Conservation (phyloP, 2,797 vertebrate genomes). For the Mallotus villosus region DNA sequence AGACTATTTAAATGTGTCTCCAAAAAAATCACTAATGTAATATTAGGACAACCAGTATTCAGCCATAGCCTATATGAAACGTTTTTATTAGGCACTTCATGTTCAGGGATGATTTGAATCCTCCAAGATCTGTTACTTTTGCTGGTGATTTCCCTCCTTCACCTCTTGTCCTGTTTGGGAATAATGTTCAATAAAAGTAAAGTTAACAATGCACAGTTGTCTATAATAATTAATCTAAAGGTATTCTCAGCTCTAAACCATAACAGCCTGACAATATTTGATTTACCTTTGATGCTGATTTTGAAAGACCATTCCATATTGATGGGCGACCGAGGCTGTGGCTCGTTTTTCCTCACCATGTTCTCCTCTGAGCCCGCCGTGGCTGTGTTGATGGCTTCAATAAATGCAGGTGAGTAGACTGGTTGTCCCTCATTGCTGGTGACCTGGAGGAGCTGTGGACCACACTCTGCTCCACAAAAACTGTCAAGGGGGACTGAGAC, state of each 20-base stretch:
- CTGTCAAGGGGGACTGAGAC: constrained; percentile 2
- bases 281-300: constrained; percentile 15
- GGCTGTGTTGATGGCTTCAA: not conserved
- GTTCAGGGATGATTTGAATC: not conserved
- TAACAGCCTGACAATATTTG: not conserved
- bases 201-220: not conserved
- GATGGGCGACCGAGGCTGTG: not conserved
- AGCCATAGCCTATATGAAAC: not conserved
- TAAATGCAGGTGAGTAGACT: not conserved
- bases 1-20: no score
- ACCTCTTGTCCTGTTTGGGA: not conserved
- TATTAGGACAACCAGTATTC: no score
- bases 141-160: not conserved
- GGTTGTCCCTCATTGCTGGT: not conserved
- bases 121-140: not conserved
- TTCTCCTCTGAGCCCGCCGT: not conserved
- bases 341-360: not conserved
- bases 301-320: constrained; percentile 17
- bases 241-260: not conserved
- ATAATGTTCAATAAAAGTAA: not conserved
- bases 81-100: not conserved
- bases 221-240: not conserved
- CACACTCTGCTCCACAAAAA: constrained; percentile 5
- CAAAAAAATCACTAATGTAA: no score
- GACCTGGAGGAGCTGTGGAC: not conserved